Base-by-base conservation (phyloP, 2,113 vertebrate genomes). In the Cheilinus undulatus region DNA sequence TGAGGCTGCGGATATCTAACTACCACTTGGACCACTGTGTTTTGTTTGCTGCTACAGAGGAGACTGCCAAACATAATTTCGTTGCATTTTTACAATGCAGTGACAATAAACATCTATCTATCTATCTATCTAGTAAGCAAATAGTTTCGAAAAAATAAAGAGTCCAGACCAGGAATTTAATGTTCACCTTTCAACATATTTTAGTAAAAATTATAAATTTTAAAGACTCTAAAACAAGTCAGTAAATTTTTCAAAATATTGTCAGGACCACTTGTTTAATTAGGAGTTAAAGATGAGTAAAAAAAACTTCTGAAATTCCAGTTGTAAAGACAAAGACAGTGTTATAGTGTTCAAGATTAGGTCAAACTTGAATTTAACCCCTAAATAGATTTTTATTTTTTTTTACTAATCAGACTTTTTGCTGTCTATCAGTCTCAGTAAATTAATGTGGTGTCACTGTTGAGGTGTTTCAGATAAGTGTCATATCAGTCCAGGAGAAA, bases 401-500 rank as follows among this genome's bases (percentile, higher is more conserved):
- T 28, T 38, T 38, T 54, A 13, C 27, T 11, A 23, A 26, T 22
- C 11, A 26, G 14, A 51, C n/a, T n/a, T 5, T 14, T 15, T 0
- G 4, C 40, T 51, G 23, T 20, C 4, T 4, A 30, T 53, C n/a
- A 52, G 45, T 77, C 32, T 43, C 5, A 32, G 19, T 32, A 17
- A 1, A 3, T 7, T 12, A 11, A 34, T 11, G 32, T 34, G 32
- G n/a, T 36, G 36, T 52, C 1, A 65, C 24, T 57, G 13, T 6
- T 24, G 11, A 38, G 1, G 20, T 7, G 42, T 26, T 23, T 50
- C 12, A 36, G 24, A 6, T 56, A 27, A 69, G 34, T 32, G 22
- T 22, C 0, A 15, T 17, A 10, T 60, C 14, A 70, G 78, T 77
- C 53, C 73, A 57, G n/a, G 27, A 22, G 27, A 64, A 60, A 26